These are phyloP conservation scores for Ophion slaviceki DNA, from an alignment of 2,888 invertebrate species.

Conservation along the genomic window DNA sequence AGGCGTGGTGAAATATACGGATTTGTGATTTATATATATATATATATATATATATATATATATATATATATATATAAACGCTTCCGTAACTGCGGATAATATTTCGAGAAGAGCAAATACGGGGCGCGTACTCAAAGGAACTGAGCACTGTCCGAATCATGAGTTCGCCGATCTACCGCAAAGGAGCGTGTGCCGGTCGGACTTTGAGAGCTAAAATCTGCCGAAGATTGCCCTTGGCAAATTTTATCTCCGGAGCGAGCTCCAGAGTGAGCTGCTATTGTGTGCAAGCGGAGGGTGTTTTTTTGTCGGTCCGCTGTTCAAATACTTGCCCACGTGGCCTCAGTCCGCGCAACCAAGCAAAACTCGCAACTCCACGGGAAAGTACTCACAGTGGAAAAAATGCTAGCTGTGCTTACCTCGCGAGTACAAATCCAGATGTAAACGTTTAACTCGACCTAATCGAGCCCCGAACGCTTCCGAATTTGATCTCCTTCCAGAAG, in stretches of 20 bases:
- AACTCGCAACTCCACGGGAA: not conserved
- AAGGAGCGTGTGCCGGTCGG: not conserved
- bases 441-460: not conserved
- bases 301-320: not conserved
- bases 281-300: not conserved
- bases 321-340: not conserved
- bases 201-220: constrained; percentile 15
- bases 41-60: not conserved
- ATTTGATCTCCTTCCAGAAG: too few relatives aligned
- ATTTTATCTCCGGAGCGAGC: not conserved
- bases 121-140: constrained; percentile 1
- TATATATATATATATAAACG: too few relatives aligned
- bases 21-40: not conserved
- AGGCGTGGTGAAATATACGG: not conserved
- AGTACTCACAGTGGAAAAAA: not conserved
- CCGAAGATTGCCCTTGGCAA: constrained; percentile 6
- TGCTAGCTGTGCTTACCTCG: not conserved
- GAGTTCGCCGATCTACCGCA: constrained; percentile 7
- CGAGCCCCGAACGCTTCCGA: not conserved
- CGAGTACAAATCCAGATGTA: not conserved
- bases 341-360: not conserved
- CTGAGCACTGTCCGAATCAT: constrained; percentile 3
- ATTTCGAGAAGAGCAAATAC: not conserved
- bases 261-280: not conserved
- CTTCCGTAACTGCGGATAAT: not conserved